Evolutionary conservation across 2,113 vertebrate species (phyloP), one percentile per base, ranked within the genome.

Genomic region (Rhabdornis inornatus): DNA sequence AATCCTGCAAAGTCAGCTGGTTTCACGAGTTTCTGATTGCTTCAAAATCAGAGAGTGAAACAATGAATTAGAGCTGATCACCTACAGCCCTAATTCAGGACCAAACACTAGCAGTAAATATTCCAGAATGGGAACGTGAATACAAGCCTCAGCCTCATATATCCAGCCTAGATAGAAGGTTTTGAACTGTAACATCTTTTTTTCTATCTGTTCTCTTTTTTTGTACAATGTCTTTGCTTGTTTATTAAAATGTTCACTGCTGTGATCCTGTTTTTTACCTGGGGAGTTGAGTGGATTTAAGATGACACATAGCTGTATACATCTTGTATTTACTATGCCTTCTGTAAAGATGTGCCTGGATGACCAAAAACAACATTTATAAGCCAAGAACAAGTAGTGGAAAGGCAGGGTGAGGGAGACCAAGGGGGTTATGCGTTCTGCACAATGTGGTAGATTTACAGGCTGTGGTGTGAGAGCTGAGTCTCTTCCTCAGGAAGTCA

Each of bases 201-300:
- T 72, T 90, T 88, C 75, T 94, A 55, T 80, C n/a, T 1, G 0
- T 20, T 92, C 15, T 31, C 31, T 24, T 49, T 57, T 83, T 94
- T 87, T 87, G 21, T 59, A 53, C 86, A 89, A 72, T 70, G 39
- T 63, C 50, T 88, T 88, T 80, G 75, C 90, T 96, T 96, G 82
- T 95, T 95, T 97, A 95, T 96, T 92, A 95, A 96, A 95, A 93
- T 83, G 75, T 81, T 94, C 79, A 88, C 96, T 92, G 84, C 75
- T 95, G 93, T 86, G 92, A 93, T 95, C 72, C 71, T 8, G 24
- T 70, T 96, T 95, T 95, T 95, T 75, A 93, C 79, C 60, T 47
- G 0, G 79, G n/a, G 71, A 95, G 71, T 8, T 60, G 85, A 94
- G 85, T 90, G 83, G 68, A 75, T 93, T 96, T 93, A 95, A 90